These are phyloP conservation scores for Colletes gigas DNA, from an alignment of 1,140 invertebrate species.

Conservation along the genomic window DNA sequence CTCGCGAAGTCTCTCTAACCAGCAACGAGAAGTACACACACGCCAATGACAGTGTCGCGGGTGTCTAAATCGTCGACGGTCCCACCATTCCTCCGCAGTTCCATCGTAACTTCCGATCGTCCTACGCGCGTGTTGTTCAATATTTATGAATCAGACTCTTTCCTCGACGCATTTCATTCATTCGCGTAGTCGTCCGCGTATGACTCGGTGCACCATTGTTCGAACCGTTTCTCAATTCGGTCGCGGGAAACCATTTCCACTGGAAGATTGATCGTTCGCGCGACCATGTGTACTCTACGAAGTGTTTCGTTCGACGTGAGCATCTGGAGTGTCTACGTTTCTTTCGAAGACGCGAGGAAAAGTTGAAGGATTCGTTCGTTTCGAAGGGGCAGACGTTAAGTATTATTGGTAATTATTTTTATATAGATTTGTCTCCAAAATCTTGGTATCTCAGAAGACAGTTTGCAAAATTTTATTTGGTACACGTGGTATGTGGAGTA, in stretches of 20 bases:
- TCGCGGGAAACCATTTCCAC: background rate
- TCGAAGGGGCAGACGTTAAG: no score
- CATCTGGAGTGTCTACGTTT: no score
- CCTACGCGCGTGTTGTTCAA: background rate
- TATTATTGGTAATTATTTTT: no score
- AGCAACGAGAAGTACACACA: slow-evolving; percentile 18
- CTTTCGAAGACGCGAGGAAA: no score
- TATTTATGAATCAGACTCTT: background rate
- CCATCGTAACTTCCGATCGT: background rate
- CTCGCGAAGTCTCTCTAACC: slow-evolving; percentile 37
- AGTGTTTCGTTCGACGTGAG: no score
- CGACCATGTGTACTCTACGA: background rate
- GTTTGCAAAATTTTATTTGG: no score
- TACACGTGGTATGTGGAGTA: no score
- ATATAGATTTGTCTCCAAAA: no score
- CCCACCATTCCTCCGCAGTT: background rate
- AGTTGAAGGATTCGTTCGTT: no score
- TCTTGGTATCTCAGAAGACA: no score
- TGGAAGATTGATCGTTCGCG: background rate
- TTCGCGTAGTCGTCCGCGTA: background rate
- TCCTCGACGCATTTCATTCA: background rate
- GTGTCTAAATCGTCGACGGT: slow-evolving; percentile 3
- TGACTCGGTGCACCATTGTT: background rate
- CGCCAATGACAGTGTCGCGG: slow-evolving; percentile 4
- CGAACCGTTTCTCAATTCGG: background rate